Percentiles rank a stretch among this genome's conserved stretches.
phyloP scores from a whole-genome alignment of 2,113 vertebrate genomes.

The Brevimyrus niger region DNA sequence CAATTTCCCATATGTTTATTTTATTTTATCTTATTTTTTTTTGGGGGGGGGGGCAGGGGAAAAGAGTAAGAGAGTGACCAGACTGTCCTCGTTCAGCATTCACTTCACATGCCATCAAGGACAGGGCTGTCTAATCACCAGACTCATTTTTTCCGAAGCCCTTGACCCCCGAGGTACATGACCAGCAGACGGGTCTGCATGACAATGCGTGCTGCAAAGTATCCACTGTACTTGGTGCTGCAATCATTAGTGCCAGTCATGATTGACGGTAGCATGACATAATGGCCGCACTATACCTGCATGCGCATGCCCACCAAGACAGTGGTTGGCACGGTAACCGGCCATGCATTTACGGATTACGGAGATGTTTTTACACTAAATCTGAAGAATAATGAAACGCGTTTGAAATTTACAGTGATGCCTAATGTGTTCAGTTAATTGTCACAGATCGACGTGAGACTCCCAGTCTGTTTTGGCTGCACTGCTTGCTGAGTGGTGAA shows the following conservation, averaged over 20 bases:
- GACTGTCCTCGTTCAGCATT: constrained; percentile 35
- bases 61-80: constrained; percentile 1
- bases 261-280: constrained; percentile 39
- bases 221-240: constrained; percentile 41
- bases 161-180: not conserved
- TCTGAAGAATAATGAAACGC: not conserved
- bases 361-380: not conserved
- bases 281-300: not conserved
- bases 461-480: not conserved
- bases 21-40: no score
- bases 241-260: constrained; percentile 49
- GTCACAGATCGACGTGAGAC: not conserved
- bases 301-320: not conserved
- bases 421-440: not conserved
- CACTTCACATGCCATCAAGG: constrained; percentile 44
- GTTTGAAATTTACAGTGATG: not conserved
- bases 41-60: not conserved
- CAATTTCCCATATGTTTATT: no score
- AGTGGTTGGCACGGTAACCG: not conserved
- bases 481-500: not conserved
- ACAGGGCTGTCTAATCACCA: constrained; percentile 31
- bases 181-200: constrained; percentile 17
- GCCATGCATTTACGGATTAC: not conserved
- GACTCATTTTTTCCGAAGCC: not conserved
- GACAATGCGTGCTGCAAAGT: constrained; percentile 36